A percentile compares a stretch with the other conserved stretches of the same genome.
Conservation (phyloP, 2,888 invertebrate genomes). For the Heliconius hortense region DNA sequence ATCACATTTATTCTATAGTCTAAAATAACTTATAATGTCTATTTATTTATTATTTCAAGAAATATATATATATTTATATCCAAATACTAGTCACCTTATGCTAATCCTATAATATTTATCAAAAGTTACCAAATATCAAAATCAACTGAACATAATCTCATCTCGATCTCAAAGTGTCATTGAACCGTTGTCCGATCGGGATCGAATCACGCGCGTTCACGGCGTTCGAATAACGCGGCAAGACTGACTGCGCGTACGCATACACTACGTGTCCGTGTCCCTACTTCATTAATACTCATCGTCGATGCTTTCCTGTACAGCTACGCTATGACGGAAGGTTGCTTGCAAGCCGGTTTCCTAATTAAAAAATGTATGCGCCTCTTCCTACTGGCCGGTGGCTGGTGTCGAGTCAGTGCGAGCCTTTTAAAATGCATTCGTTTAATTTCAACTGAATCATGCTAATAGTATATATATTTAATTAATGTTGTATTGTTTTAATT, state of each 20-base stretch:
- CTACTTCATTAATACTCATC: slow-evolving; percentile 75
- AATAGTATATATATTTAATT: neutral
- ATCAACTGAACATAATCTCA: slow-evolving; percentile 38
- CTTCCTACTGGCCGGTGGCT: slow-evolving; percentile 53
- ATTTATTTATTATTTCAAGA: neutral
- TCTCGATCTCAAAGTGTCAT: slow-evolving; percentile 40
- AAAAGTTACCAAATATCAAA: slow-evolving; percentile 33
- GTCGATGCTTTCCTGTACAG: slow-evolving; percentile 74
- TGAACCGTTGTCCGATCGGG: slow-evolving; percentile 42
- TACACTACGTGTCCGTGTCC: slow-evolving; percentile 70
- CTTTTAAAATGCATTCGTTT: slow-evolving; percentile 33
- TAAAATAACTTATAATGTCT: neutral
- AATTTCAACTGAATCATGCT: neutral
- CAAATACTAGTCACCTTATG: slow-evolving; percentile 43
- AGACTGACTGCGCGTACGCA: slow-evolving; percentile 66
- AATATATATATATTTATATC: slow-evolving; percentile 18
- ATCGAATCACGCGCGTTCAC: slow-evolving; percentile 46
- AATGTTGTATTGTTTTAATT: too few species aligned
- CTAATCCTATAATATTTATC: slow-evolving; percentile 37
- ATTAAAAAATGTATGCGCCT: slow-evolving; percentile 67
- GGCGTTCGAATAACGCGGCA: slow-evolving; percentile 68
- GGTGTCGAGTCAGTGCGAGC: slow-evolving; percentile 36
- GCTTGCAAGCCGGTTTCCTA: slow-evolving; percentile 77
- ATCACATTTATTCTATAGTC: neutral
- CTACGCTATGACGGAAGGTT: slow-evolving; percentile 75